Percentiles rank a stretch among this genome's conserved stretches.
Conservation (phyloP, 2,797 vertebrate species). For the Perodicticus potto region DNA sequence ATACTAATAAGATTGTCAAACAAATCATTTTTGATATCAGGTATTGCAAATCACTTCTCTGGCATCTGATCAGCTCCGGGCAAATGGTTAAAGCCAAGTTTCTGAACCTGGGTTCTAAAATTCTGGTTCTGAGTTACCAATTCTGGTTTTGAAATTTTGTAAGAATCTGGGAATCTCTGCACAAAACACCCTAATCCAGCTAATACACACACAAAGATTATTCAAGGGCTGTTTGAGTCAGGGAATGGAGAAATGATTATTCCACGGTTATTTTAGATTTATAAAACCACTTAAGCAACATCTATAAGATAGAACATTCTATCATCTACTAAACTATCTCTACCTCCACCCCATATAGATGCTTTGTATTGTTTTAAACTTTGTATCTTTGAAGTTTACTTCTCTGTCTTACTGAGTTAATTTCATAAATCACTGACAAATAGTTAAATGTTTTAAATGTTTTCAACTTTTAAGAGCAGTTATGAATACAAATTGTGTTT, state of each 20-base stretch:
- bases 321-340: background rate
- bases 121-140: background rate
- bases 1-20: background rate
- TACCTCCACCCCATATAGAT: background rate
- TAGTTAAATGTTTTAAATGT: background rate
- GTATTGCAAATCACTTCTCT: background rate
- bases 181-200: background rate
- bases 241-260: background rate
- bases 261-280: background rate
- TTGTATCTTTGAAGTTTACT: background rate
- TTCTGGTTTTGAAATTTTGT: background rate
- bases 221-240: background rate
- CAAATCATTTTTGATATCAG: background rate
- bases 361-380: constrained; percentile 4
- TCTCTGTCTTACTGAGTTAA: constrained; percentile 34
- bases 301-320: background rate
- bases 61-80: background rate
- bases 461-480: constrained; percentile 35
- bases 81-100: background rate
- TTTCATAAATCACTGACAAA: background rate
- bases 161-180: background rate
- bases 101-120: constrained; percentile 26
- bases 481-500: constrained; percentile 39
- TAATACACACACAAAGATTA: background rate
- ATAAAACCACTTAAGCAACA: background rate